A percentile compares a stretch with the other conserved stretches of the same genome.
phyloP scores from a whole-genome alignment of 2,888 invertebrate species.

The Lottia scabra region DNA sequence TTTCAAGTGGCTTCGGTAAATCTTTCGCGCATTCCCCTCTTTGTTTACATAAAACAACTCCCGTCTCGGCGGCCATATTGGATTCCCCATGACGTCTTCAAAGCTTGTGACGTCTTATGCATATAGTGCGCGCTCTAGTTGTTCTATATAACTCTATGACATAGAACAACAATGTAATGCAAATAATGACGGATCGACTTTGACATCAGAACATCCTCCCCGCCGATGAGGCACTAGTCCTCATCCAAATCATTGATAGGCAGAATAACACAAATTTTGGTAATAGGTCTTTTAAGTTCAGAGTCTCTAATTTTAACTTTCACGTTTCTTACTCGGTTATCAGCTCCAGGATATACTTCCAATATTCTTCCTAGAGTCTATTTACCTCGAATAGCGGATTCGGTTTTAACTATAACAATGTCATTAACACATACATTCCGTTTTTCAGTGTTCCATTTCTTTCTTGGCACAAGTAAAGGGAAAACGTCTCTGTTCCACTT shows the following conservation, averaged over 20 bases:
- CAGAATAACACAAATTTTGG: not conserved
- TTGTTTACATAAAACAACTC: no score
- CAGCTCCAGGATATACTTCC: not conserved
- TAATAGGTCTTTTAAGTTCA: not conserved
- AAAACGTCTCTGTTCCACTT: not conserved
- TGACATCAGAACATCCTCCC: not conserved
- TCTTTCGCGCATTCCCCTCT: no score
- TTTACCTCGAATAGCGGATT: not conserved
- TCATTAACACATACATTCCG: not conserved
- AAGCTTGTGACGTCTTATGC: no score
- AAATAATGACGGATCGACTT: no score
- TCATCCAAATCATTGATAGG: not conserved
- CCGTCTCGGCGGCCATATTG: no score
- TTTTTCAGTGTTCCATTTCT: no score
- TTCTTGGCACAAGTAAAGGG: not conserved
- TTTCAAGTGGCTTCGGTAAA: no score
- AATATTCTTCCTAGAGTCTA: not conserved
- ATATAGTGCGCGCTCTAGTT: no score
- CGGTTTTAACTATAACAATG: not conserved
- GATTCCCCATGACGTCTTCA: no score
- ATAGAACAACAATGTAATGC: no score
- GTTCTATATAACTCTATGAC: no score
- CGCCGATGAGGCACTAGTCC: not conserved
- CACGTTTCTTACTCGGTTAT: not conserved
- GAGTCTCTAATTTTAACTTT: not conserved